Base-by-base conservation (phyloP, 2,113 vertebrate genomes). In the Castor canadensis region DNA sequence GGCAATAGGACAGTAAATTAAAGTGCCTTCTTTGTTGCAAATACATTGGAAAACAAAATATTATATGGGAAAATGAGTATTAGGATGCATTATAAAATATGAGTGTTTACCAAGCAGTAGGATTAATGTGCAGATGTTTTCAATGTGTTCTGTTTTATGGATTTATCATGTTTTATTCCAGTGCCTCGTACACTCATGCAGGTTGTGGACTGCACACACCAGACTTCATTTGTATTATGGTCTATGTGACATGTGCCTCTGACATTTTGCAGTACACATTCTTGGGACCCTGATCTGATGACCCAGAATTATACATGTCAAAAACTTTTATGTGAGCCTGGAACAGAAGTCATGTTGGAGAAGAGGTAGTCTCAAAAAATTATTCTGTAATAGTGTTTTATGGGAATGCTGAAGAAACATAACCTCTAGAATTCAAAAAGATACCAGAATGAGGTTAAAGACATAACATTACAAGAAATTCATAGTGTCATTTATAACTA, bases 151-250 rank as follows among this genome's bases (percentile, higher is more conserved):
- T 38, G 15, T 69, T n/a, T 58, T 43, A 52, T 24, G 24, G 54
- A 43, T 11, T 45, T 56, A 10, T 69, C n/a, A 28, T 52, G 16
- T 64, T 60, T 49, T 43, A 10, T 24, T n/a, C 52, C 32, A 69
- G 0, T 1, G 16, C 26, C 17, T 64, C 19, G 8, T 22, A 26
- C 1, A 43, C 20, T 38, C 54, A 40, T 30, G 40, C n/a, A 30
- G 47, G 26, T 15, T 85, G 32, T 16, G 20, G 17, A 43, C 19
- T 9, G 58, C 13, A 67, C 45, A 58, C 22, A 24, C 17, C 17
- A 43, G 54, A 54, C 20, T 17, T 5, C 11, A 1, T 26, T 26
- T 20, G 4, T 26, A 2, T 28, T n/a, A 26, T 1, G 12, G 10
- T 22, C 60, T 75, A 9, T 20, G 22, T 15, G 69, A 28, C 24